Conservation (phyloP, 2,113 vertebrate species). For the Apodemus sylvaticus region DNA sequence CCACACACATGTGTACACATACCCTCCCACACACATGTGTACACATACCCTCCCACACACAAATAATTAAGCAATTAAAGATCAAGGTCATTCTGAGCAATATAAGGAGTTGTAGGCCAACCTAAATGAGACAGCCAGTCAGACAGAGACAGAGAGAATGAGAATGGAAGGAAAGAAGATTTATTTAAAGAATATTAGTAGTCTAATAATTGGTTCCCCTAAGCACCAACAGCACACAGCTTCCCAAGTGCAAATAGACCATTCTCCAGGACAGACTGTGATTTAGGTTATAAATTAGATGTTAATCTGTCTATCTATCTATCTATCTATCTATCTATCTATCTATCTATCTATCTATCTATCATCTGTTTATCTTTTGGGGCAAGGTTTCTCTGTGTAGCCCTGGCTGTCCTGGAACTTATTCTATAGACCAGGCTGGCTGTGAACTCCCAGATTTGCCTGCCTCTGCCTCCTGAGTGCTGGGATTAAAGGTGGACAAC, state of each 20-base stretch:
- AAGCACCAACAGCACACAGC: not conserved
- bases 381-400: not conserved
- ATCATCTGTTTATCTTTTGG: not conserved
- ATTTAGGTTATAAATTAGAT: constrained; percentile 14
- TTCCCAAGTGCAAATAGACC: not conserved
- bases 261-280: not conserved
- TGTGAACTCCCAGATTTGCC: not conserved
- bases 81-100: not conserved
- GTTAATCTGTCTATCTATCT: not conserved
- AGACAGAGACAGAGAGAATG: not conserved
- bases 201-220: not conserved
- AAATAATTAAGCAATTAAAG: not conserved
- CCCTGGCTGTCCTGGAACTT: not conserved
- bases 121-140: not conserved
- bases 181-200: not conserved
- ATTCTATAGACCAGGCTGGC: not conserved
- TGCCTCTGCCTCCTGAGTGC: not conserved
- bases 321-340: not conserved
- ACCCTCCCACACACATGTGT: not conserved
- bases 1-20: not conserved
- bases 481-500: not conserved
- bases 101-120: not conserved
- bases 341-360: not conserved
- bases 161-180: not conserved
- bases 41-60: not conserved